Evolutionary conservation across 2,888 invertebrate genomes (phyloP).

Genomic region (Athetis lepigone): DNA sequence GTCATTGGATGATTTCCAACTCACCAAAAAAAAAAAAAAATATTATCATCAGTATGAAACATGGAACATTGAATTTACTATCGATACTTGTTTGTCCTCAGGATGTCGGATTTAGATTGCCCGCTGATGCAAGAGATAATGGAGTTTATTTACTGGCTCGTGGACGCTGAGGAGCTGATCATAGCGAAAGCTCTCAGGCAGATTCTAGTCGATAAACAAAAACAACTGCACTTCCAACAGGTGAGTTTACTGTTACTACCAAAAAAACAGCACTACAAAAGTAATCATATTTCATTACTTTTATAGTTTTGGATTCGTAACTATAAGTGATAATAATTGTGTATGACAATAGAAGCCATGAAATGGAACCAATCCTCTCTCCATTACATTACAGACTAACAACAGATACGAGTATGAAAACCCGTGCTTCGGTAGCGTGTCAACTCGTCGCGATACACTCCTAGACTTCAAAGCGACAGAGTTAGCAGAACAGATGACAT

Average conservation of each 20-base stretch:
- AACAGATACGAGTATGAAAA: conserved; percentile 85
- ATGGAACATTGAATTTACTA: too few species aligned
- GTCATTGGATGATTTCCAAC: too few species aligned
- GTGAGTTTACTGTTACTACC: conserved; percentile 68
- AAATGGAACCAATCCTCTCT: too few species aligned
- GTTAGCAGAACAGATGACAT: conserved; percentile 99
- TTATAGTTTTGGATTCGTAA: too few species aligned
- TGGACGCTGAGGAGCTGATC: conserved; percentile 97
- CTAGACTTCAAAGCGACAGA: conserved; percentile 98
- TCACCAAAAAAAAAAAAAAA: too few species aligned
- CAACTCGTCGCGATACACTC: conserved; percentile 91
- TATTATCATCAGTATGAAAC: too few species aligned
- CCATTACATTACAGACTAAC: conserved; percentile 79
- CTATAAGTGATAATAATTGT: too few species aligned
- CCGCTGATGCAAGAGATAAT: conserved; percentile 95
- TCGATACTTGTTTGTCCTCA: conserved; percentile 73
- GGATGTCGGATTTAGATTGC: conserved; percentile 96
- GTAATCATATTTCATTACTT: neutral
- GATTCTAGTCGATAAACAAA: conserved; percentile 97
- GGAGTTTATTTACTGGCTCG: conserved; percentile 98
- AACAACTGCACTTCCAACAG: conserved; percentile 89
- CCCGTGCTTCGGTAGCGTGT: conserved; percentile 84
- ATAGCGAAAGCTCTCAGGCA: conserved; percentile 97
- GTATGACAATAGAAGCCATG: too few species aligned
- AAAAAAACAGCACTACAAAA: neutral